Evolutionary conservation across 53 echinoderm and acorn worm genomes (phyloP), one percentile per base, ranked within the genome.

Genomic region (Hippasteria phrygiana): DNA sequence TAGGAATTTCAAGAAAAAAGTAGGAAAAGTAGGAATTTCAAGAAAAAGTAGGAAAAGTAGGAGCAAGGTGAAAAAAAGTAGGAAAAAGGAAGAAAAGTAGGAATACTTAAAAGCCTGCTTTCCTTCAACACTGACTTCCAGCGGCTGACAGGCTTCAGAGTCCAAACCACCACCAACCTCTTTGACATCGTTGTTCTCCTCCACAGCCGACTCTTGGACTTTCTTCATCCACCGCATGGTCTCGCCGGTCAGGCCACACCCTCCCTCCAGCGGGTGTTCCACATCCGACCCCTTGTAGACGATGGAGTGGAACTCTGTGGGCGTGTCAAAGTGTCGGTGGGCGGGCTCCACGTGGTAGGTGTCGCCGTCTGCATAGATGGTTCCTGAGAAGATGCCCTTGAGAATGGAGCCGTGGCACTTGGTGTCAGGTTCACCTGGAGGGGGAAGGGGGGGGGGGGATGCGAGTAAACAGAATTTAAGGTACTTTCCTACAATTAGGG

Each of bases 311-410:
- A 93, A 92, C 38, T 93, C 79, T 5, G 74, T 69, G 50, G 78
- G 79, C 42, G 64, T 43, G 47, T 88, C 94, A 55, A 96, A 88
- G 82, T 95, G 93, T 43, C 91, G 74, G 69, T 89, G 90, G 43
- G 94, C 93, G 16, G 90, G 83, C 77, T 96, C 97, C n/a, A 96
- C 90, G 74, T 92, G 93, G 87, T 93, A 96, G 51, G 93, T 95
- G 71, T 96, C 93, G 6, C 79, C 93, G 26, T 85, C 90, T 55
- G 90, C 93, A 28, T 95, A 92, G 78, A 96, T 96, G 65, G 88
- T 83, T 33, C 97, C 97, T 22, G 91, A 83, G 73, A 96, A 96
- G 40, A 65, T 62, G 10, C 95, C 95, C 45, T 95, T 90, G 78
- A 93, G 90, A 74, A 96, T 95, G 22, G 94, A 86, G 20, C 97